Conservation (phyloP, 1,140 invertebrate species). For the Drosophila virilis region DNA sequence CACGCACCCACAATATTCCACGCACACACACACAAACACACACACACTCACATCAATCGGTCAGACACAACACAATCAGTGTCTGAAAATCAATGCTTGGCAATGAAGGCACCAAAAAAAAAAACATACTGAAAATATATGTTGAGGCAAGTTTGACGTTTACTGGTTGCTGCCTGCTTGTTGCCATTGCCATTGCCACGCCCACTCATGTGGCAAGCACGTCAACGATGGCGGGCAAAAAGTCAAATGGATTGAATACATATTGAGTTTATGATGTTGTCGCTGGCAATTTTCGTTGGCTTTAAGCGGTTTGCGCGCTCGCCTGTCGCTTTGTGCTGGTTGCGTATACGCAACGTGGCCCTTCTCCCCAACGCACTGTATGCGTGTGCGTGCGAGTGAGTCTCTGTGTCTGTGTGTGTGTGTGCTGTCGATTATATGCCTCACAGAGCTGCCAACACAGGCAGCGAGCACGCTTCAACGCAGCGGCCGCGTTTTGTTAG, state of each 20-base stretch:
- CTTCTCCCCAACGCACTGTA: neutral
- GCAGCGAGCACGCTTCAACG: constrained; percentile 54
- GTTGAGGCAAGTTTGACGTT: constrained; percentile 19
- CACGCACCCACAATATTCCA: constrained; percentile 2
- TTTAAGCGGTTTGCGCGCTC: constrained; percentile 75
- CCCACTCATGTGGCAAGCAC: constrained; percentile 40
- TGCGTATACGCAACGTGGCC: constrained; percentile 64
- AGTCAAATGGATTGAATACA: constrained; percentile 81
- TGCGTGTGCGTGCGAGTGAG: neutral
- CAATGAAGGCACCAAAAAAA: neutral
- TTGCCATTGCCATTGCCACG: constrained; percentile 8
- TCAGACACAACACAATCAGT: constrained; percentile 67
- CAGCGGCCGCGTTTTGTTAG: constrained; percentile 48
- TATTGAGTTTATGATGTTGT: constrained; percentile 82
- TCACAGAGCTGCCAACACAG: constrained; percentile 73
- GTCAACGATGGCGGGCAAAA: constrained; percentile 59
- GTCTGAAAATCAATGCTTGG: constrained; percentile 68
- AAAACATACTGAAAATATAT: neutral
- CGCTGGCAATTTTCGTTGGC: constrained; percentile 80
- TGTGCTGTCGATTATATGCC: constrained; percentile 78
- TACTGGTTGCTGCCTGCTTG: constrained; percentile 8
- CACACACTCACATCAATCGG: constrained; percentile 60
- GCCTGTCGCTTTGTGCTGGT: constrained; percentile 52
- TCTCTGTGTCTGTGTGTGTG: constrained; percentile 22
- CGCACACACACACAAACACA: neutral